phyloP scores from a whole-genome alignment of 2,797 vertebrate genomes.

The Gila robusta region DNA sequence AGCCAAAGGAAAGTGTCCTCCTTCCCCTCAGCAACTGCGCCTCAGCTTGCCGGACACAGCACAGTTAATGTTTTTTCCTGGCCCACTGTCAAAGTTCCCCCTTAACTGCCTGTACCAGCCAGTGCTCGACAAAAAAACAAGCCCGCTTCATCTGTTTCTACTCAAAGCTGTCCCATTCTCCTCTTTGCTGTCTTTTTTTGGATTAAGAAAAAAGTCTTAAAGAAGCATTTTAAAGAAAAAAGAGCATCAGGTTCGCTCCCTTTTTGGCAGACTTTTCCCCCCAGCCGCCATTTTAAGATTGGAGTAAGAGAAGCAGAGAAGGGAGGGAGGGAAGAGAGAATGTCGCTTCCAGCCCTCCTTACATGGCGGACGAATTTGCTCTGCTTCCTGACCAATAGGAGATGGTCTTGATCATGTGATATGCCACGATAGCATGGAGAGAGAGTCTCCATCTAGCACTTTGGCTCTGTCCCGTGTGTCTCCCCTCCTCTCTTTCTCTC shows the following conservation, averaged over 20 bases:
- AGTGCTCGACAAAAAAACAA: conserved; percentile 83
- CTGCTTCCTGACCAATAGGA: conserved; percentile 83
- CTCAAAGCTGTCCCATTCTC: conserved; percentile 77
- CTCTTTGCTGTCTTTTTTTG: conserved; percentile 53
- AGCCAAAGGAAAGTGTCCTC: conserved; percentile 59
- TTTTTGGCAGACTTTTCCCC: conserved; percentile 69
- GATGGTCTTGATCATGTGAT: conserved; percentile 83
- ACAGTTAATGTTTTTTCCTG: conserved; percentile 91
- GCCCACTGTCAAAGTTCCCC: conserved; percentile 83
- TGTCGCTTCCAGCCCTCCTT: conserved; percentile 84
- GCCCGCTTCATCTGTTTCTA: conserved; percentile 88
- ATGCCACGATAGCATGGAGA: conserved; percentile 84
- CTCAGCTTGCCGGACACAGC: conserved; percentile 79
- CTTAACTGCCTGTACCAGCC: conserved; percentile 76
- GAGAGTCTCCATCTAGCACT: conserved; percentile 51
- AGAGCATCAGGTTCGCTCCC: conserved; percentile 71
- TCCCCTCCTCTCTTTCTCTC: conserved; percentile 52
- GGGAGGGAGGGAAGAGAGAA: conserved; percentile 73
- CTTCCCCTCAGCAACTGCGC: conserved; percentile 54
- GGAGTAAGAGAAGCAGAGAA: conserved; percentile 61
- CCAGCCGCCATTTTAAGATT: conserved; percentile 88
- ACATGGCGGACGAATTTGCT: conserved; percentile 89
- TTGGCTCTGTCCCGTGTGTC: conserved; percentile 52
- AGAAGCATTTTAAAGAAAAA: conserved; percentile 55
- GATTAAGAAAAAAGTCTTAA: conserved; percentile 59